Conservation (phyloP, 2,113 vertebrate genomes). For the Vombatus ursinus region DNA sequence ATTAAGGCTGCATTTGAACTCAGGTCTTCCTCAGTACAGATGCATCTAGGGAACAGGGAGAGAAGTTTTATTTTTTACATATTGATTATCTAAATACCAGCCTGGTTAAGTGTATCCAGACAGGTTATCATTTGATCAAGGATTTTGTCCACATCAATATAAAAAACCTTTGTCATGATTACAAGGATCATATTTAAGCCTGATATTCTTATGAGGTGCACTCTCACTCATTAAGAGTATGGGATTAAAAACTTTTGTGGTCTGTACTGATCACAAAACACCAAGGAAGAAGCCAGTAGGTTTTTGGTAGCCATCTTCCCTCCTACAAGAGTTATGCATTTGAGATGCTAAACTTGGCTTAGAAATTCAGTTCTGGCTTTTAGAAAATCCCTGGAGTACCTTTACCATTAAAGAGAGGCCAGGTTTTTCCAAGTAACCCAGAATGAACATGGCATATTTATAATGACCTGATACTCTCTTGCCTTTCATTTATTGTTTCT, state of each 20-base stretch:
- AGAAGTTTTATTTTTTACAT: not conserved
- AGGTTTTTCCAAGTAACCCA: conserved; percentile 15
- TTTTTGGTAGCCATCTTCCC: not conserved
- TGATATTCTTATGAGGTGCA: not conserved
- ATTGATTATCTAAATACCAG: not conserved
- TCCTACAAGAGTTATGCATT: not conserved
- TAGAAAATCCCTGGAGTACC: conserved; percentile 16
- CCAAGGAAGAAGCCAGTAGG: not conserved
- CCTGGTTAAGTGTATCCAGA: not conserved
- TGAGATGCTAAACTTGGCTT: conserved; percentile 31
- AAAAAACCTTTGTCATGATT: conserved; percentile 5
- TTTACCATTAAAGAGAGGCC: not conserved
- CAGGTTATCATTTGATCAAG: not conserved
- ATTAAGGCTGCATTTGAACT: not conserved
- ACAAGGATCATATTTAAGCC: not conserved
- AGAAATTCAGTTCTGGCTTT: conserved; percentile 12
- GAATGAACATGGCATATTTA: conserved; percentile 24
- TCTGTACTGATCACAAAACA: conserved; percentile 3
- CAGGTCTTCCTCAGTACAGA: not conserved
- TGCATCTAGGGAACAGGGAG: not conserved
- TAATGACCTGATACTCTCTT: not conserved
- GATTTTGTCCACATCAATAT: not conserved
- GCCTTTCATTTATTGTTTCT: not conserved
- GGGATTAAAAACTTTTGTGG: conserved; percentile 25
- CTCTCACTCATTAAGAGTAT: not conserved